Conservation (phyloP, 2,888 invertebrate species). For the Orthosia gothica region DNA sequence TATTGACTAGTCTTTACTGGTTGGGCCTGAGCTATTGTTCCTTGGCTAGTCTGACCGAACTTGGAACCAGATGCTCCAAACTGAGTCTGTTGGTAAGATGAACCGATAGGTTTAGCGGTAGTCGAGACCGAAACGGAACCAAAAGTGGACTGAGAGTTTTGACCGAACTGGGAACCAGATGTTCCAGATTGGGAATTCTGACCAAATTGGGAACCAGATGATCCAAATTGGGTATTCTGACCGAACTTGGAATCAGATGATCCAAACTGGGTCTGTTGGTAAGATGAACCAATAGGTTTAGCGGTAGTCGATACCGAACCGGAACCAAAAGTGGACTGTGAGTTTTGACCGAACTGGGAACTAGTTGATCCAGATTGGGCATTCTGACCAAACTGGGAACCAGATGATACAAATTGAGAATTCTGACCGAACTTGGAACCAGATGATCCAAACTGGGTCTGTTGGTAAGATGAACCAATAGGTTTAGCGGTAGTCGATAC, state of each 20-base stretch:
- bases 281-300: no score
- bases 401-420: constrained; percentile 5
- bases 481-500: neutral
- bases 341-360: constrained; percentile 6
- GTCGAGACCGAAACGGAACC: no score
- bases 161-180: neutral
- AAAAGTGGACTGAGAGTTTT: no score
- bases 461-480: constrained; percentile 35
- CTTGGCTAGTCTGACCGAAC: constrained; percentile 16
- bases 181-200: constrained; percentile 11
- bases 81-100: no score
- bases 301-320: no score
- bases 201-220: neutral
- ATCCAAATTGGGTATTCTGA: constrained; percentile 9
- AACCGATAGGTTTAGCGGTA: no score
- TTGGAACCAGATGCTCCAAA: constrained; percentile 4
- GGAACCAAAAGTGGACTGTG: no score
- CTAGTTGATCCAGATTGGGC: constrained; percentile 5
- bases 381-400: constrained; percentile 5
- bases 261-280: constrained; percentile 5
- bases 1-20: constrained; percentile 11
- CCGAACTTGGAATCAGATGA: constrained; percentile 8
- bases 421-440: neutral
- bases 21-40: constrained; percentile 14
- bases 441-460: constrained; percentile 12